Conservation (phyloP, 2,797 vertebrate species). For the Gorsachius magnificus region DNA sequence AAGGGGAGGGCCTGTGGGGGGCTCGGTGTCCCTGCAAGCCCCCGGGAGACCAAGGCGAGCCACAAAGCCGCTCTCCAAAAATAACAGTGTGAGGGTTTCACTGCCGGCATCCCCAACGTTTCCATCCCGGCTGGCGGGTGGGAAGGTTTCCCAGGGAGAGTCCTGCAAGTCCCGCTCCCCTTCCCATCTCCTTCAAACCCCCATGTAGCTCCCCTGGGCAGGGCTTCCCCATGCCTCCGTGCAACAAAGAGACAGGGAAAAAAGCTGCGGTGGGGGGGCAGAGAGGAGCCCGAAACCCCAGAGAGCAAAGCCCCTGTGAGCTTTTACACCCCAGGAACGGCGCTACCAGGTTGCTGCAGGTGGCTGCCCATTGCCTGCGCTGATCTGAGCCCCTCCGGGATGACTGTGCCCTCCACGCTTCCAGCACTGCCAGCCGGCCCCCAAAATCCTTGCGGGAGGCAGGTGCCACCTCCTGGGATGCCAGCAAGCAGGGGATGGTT, state of each 20-base stretch:
- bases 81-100: background rate
- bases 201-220: background rate
- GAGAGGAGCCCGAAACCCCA: background rate
- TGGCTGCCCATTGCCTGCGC: background rate
- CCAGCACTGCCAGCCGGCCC: rapidly evolving
- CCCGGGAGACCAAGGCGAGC: background rate
- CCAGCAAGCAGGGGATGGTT: background rate
- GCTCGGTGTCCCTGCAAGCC: background rate
- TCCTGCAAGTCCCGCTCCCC: background rate
- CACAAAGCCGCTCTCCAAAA: background rate
- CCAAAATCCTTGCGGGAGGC: background rate
- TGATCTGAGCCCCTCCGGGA: background rate
- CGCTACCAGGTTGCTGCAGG: rapidly evolving
- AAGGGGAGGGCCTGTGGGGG: background rate
- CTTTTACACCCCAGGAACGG: background rate
- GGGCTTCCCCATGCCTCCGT: rapidly evolving
- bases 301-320: background rate
- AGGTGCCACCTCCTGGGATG: background rate
- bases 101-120: background rate
- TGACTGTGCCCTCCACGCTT: background rate
- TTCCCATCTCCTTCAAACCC: background rate
- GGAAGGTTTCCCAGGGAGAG: background rate
- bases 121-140: rapidly evolving
- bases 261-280: background rate
- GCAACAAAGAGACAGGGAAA: background rate